A percentile compares a stretch with the other conserved stretches of the same genome.
Conservation (phyloP, 2,113 vertebrate genomes). For the Uria aalge region DNA sequence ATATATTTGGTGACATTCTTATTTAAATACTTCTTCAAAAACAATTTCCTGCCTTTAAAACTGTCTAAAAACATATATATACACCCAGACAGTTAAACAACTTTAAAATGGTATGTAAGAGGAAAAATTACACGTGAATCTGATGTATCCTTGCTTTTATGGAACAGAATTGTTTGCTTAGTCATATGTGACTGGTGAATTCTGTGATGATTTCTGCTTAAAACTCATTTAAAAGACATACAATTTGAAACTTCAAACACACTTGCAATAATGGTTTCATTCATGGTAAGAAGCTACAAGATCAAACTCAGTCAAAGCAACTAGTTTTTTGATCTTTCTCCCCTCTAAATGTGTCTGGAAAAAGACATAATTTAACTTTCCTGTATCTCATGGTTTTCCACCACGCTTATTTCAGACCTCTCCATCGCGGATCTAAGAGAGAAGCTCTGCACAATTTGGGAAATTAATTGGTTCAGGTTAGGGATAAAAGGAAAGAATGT, state of each 20-base stretch:
- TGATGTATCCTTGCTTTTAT: neutral
- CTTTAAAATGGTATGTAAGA: neutral
- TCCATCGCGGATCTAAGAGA: neutral
- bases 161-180: conserved; percentile 23
- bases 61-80: neutral
- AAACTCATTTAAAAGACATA: neutral
- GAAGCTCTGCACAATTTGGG: neutral
- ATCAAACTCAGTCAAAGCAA: neutral
- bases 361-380: neutral
- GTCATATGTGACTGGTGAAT: neutral
- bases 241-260: neutral
- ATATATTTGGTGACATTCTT: neutral
- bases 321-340: neutral
- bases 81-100: neutral
- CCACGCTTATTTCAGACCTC: neutral
- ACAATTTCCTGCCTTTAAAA: conserved; percentile 42
- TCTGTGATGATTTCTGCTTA: neutral
- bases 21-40: conserved; percentile 23
- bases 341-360: neutral
- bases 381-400: neutral
- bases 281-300: neutral
- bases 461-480: neutral
- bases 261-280: neutral
- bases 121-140: neutral
- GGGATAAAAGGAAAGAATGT: neutral